Percentiles rank a stretch among this genome's conserved stretches.
Conservation (phyloP, 2,113 vertebrate species). For the Meleagris gallopavo region DNA sequence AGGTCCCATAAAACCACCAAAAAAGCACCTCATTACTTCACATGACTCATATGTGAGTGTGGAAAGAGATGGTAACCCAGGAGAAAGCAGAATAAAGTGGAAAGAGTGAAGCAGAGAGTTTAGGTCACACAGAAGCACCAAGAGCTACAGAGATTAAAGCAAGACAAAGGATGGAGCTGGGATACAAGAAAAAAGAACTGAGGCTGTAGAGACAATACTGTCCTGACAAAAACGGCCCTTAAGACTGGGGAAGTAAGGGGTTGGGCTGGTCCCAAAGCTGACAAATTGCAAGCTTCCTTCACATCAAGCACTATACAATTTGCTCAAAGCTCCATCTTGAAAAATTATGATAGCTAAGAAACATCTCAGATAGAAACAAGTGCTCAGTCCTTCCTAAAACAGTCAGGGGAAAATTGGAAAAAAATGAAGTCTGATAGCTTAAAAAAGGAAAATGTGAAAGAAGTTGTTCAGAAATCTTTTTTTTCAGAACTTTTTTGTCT, state of each 20-base stretch:
- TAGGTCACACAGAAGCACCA: not conserved
- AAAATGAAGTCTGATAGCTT: not conserved
- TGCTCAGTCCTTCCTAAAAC: rapidly evolving
- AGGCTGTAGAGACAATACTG: not conserved
- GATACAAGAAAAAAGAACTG: not conserved
- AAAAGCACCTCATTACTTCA: not conserved
- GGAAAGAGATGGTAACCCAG: not conserved
- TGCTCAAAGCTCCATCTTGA: not conserved
- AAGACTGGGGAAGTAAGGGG: not conserved
- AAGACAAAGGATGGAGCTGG: not conserved
- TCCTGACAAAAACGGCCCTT: not conserved
- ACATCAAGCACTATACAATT: rapidly evolving
- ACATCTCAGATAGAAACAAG: not conserved
- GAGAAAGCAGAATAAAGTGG: not conserved
- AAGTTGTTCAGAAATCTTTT: not conserved
- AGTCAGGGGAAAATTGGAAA: not conserved
- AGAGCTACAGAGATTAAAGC: not conserved
- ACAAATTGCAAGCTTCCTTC: not conserved
- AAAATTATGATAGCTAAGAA: not conserved
- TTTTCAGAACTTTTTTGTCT: no score
- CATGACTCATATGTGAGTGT: rapidly evolving
- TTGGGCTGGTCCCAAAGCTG: not conserved
- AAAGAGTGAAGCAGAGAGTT: not conserved
- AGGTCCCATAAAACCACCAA: not conserved
- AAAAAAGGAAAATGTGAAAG: not conserved